Percentiles rank a stretch among this genome's conserved stretches.
phyloP scores from a whole-genome alignment of 2,888 invertebrate genomes.

The Pachliopta kotzebuea region DNA sequence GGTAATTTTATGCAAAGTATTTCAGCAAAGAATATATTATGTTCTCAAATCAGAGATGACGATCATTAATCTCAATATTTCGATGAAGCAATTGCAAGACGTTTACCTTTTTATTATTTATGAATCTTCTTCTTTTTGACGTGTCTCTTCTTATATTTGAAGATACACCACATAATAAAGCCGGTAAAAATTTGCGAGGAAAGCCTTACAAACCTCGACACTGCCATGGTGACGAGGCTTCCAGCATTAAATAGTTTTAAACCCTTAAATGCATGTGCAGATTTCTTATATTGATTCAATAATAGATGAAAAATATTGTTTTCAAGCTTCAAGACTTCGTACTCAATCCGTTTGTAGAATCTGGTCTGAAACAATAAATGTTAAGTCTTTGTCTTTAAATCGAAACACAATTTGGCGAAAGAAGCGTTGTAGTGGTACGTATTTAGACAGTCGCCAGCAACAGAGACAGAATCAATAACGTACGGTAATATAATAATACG shows the following conservation, averaged over 20 bases:
- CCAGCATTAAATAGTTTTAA: not conserved
- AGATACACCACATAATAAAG: not conserved
- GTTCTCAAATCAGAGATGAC: slow-evolving; percentile 3
- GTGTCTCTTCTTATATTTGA: not conserved
- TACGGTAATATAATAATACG: too few species aligned
- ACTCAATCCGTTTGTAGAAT: too few species aligned
- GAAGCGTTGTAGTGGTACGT: too few species aligned
- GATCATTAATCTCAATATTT: slow-evolving; percentile 4
- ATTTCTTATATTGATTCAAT: too few species aligned
- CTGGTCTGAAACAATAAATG: too few species aligned
- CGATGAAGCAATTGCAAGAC: not conserved
- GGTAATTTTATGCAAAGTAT: slow-evolving; percentile 30
- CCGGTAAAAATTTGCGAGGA: not conserved
- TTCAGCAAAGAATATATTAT: slow-evolving; percentile 12
- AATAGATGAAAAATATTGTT: not conserved
- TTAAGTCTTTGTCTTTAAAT: too few species aligned
- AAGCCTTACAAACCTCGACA: slow-evolving; percentile 6
- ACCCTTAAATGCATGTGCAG: not conserved
- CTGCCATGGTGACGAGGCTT: not conserved
- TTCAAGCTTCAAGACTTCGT: not conserved
- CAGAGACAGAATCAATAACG: too few species aligned
- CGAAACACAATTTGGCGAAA: too few species aligned
- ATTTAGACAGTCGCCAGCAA: too few species aligned
- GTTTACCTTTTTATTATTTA: not conserved
- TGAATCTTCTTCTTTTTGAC: too few species aligned